Conservation (phyloP, 64 coral and sea anemone genomes). For the Dendronephthya gigantea region DNA sequence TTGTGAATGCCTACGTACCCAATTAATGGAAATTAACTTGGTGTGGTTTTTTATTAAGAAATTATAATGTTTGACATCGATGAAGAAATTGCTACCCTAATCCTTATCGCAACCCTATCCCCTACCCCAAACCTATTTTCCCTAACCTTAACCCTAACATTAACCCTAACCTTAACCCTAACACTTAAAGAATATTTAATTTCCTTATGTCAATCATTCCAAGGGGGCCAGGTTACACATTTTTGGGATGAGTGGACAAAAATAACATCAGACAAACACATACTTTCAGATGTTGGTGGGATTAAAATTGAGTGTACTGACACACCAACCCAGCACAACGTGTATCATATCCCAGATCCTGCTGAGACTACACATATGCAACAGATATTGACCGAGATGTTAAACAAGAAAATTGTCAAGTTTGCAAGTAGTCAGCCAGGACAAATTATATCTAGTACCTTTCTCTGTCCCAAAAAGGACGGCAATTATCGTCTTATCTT, state of each 20-base stretch:
- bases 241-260: not conserved
- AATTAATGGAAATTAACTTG: too few relatives aligned
- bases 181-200: not conserved
- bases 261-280: not conserved
- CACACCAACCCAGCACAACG: not conserved
- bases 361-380: not conserved
- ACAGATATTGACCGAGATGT: not conserved
- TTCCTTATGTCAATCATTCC: not conserved
- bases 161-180: too few relatives aligned
- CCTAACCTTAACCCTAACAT: too few relatives aligned
- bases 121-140: too few relatives aligned
- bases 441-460: not conserved
- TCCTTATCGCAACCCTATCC: too few relatives aligned
- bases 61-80: too few relatives aligned
- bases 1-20: too few relatives aligned
- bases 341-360: not conserved
- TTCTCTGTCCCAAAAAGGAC: not conserved
- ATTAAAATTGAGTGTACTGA: not conserved
- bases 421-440: not conserved
- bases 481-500: not conserved
- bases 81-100: too few relatives aligned
- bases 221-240: not conserved
- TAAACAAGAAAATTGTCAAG: not conserved
- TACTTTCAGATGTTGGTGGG: not conserved
- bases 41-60: too few relatives aligned